These are phyloP conservation scores for Calcarius ornatus DNA, from an alignment of 2,113 vertebrate species.

Conservation along the genomic window DNA sequence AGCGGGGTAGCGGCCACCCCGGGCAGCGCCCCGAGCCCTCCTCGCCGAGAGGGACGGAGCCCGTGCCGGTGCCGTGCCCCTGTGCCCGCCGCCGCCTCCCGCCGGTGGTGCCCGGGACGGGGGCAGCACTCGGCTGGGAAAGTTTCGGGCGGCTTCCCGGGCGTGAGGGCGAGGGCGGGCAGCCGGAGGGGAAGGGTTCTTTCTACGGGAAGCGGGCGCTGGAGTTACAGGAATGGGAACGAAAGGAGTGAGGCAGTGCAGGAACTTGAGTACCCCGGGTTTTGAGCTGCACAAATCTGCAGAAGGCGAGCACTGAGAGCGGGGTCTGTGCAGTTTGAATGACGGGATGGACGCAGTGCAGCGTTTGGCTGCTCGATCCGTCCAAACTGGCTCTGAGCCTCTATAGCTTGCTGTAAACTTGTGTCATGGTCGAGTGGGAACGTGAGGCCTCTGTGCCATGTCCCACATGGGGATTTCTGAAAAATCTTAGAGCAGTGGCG, in stretches of 20 bases:
- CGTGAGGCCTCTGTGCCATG: neutral
- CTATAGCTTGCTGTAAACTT: fast-evolving
- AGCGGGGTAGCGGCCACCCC: neutral
- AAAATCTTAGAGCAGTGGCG: fast-evolving
- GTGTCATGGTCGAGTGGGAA: neutral
- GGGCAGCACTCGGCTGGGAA: neutral
- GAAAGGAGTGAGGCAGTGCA: neutral
- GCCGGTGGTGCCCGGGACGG: neutral
- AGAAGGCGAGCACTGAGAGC: fast-evolving
- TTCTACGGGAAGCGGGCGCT: neutral
- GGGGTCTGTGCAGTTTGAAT: neutral
- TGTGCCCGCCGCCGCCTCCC: neutral
- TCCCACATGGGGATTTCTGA: neutral
- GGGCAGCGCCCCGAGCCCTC: neutral
- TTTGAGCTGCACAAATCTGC: neutral
- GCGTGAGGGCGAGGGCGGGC: neutral
- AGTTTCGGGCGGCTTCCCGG: neutral
- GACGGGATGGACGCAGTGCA: neutral
- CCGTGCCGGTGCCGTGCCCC: neutral
- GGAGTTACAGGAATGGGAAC: neutral
- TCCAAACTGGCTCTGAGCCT: neutral
- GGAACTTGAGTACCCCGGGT: fast-evolving
- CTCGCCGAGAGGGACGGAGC: fast-evolving
- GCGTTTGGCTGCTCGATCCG: fast-evolving
- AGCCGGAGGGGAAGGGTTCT: too few species aligned